Evolutionary conservation across 2,888 invertebrate genomes (phyloP), one percentile per base, ranked within the genome.

Genomic region (Agrotis clavis): DNA sequence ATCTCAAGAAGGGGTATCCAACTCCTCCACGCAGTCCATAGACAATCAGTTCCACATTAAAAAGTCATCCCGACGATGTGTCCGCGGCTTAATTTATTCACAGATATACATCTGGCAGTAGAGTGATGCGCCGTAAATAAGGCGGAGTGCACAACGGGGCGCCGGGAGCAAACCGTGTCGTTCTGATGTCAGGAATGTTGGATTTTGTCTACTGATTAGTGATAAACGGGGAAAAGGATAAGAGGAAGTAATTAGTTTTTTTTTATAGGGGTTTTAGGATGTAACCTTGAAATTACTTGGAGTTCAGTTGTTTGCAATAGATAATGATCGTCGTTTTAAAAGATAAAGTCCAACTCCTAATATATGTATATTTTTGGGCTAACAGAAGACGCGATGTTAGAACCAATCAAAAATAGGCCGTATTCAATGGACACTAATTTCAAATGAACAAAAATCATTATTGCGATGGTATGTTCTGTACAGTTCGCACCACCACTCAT

Each of bases 11-110:
- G 51, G 62, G 74, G 67, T 71, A 74, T 72, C 19, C n/a, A 64
- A 41, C 81, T 48, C 4, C 85, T 84, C 76, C n/a, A 53, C 1
- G 0, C 4, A 59, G 5, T 81, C 64, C 60, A 50, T 74, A n/a
- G 35, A 68, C 76, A 82, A 85, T 88, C 83, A 81, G 89, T 87
- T 88, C 89, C 90, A 89, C 90, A 89, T 92, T 91, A 91, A 92
- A 91, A 90, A 91, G 88, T 90, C 88, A 89, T 91, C 88, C 84
- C 79, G 83, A 19, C 80, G 73, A 77, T 85, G 80, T 86, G 84
- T 80, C 72, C 74, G 89, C 82, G 81, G 86, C 89, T 90, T 91
- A 91, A 93, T 92, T 91, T 90, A 92, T 92, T 90, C 90, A 87
- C 78, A 88, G 92, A 92, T 92, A 90, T 87, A 81, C 87, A 93